Evolutionary conservation across 2,113 vertebrate genomes (phyloP).

Genomic region (Potamarius usumacintae): DNA sequence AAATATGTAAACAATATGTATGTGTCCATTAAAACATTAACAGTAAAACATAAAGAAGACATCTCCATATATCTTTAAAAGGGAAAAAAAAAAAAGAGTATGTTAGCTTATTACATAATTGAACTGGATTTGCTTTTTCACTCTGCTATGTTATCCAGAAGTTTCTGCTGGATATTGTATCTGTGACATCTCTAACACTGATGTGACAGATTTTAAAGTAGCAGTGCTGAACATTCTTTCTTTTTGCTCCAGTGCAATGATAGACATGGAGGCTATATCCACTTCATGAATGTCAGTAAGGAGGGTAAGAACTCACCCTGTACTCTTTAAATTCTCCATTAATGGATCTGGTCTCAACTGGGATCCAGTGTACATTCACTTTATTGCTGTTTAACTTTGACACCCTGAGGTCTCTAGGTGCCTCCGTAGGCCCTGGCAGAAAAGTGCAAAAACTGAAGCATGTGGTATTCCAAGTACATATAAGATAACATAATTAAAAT

Average conservation of each 20-base stretch:
- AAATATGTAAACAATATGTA: not conserved
- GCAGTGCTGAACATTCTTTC: not conserved
- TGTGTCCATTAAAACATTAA: not conserved
- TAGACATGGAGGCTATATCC: not conserved
- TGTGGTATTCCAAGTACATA: not conserved
- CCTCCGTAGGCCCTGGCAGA: constrained; percentile 81
- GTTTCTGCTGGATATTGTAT: not conserved
- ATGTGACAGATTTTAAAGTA: not conserved
- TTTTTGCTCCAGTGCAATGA: not conserved
- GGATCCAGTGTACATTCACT: constrained; percentile 83
- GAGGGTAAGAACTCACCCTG: constrained; percentile 77
- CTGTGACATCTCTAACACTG: not conserved
- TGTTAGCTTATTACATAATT: not conserved
- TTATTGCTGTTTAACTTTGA: constrained; percentile 84
- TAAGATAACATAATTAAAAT: not conserved
- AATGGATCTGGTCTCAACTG: constrained; percentile 82
- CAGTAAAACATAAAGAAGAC: not conserved
- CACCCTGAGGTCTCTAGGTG: constrained; percentile 83
- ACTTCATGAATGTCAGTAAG: not conserved
- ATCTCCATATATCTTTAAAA: not conserved
- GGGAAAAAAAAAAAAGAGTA: not conserved
- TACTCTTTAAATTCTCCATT: constrained; percentile 93
- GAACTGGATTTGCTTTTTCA: too few relatives aligned
- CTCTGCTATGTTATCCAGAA: not conserved
- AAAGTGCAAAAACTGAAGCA: not conserved